Base-by-base conservation (phyloP, 2,797 vertebrate species). In the Galago senegalensis region DNA sequence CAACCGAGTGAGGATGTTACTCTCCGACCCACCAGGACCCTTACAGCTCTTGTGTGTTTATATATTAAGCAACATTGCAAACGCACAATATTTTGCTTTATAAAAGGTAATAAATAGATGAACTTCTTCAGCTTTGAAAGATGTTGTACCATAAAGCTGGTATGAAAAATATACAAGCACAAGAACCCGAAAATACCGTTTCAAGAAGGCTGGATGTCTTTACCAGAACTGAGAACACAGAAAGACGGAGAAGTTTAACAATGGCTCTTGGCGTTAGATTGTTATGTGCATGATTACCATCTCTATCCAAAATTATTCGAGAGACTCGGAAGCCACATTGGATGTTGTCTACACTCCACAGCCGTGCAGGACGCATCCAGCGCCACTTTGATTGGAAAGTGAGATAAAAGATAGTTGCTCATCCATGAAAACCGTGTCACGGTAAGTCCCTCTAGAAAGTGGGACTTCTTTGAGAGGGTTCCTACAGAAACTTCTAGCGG, bases 1-100 rank as follows among this genome's bases (percentile, higher is more conserved):
- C 96, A 84, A 91, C 53, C 60, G 98, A 98, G 34, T n/a, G 72
- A 97, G 34, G 82, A 10, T 23, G 23, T 56, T 43, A 3, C 40
- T 6, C 4, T 27, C 0, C 21, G 17, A 87, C 88, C 61, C 56
- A 14, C 13, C 7, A 56, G 11, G 21, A 37, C 0, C 40, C 49
- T 46, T 40, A 93, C 86, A 17, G 27, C 27, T 75, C 21, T 70
- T 75, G 29, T 37, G 27, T 2, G 40, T 13, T 18, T 58, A 53
- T 8, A 4, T 5, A 13, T n/a, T 56, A 93, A 93, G 79, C 23
- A 58, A 14, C 29, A 72, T 17, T 34, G 65, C n/a, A 70, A 87
- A 76, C 25, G 46, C 7, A 46, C 65, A 93, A 29, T 63, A 81
- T 58, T 82, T 82, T 53, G 34, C 61, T 83, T 89, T 93, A 27